phyloP scores from a whole-genome alignment of 2,797 vertebrate species.

The Parambassis ranga region DNA sequence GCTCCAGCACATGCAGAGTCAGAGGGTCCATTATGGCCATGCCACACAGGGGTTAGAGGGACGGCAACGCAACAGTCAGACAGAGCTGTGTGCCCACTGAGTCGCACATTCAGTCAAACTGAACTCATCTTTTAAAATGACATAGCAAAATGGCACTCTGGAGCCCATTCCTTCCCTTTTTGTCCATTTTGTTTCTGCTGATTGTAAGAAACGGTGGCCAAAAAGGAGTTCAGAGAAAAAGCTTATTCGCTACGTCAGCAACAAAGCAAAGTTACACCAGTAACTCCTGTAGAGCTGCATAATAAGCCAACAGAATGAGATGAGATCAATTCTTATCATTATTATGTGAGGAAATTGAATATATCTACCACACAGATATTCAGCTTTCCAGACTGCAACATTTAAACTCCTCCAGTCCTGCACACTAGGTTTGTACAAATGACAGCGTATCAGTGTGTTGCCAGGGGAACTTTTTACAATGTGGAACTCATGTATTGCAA shows the following conservation, averaged over 20 bases:
- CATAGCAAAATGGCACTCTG: slow-evolving; percentile 29
- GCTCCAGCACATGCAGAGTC: slow-evolving; percentile 59
- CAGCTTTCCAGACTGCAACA: neutral
- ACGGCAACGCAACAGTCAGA: slow-evolving; percentile 16
- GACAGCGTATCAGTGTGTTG: slow-evolving; percentile 47
- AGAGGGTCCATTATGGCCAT: slow-evolving; percentile 59
- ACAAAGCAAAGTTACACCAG: slow-evolving; percentile 26
- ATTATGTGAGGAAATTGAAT: neutral
- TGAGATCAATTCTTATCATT: neutral
- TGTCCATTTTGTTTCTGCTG: slow-evolving; percentile 23
- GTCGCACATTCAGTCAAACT: slow-evolving; percentile 18
- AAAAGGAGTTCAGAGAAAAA: neutral
- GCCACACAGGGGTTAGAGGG: slow-evolving; percentile 46
- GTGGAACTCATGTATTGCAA: neutral
- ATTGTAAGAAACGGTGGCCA: slow-evolving; percentile 29
- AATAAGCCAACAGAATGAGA: neutral
- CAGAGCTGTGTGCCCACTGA: slow-evolving; percentile 18
- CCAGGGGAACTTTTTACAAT: slow-evolving; percentile 56
- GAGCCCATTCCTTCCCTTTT: slow-evolving; percentile 11
- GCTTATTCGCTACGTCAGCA: slow-evolving; percentile 18
- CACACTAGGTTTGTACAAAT: slow-evolving; percentile 49
- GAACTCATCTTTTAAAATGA: slow-evolving; percentile 34
- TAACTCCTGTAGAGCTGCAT: slow-evolving; percentile 5
- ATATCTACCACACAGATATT: neutral
- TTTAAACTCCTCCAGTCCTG: slow-evolving; percentile 29